Evolutionary conservation across 2,888 invertebrate genomes (phyloP), one percentile per base, ranked within the genome.

Genomic region (Amiota minor): DNA sequence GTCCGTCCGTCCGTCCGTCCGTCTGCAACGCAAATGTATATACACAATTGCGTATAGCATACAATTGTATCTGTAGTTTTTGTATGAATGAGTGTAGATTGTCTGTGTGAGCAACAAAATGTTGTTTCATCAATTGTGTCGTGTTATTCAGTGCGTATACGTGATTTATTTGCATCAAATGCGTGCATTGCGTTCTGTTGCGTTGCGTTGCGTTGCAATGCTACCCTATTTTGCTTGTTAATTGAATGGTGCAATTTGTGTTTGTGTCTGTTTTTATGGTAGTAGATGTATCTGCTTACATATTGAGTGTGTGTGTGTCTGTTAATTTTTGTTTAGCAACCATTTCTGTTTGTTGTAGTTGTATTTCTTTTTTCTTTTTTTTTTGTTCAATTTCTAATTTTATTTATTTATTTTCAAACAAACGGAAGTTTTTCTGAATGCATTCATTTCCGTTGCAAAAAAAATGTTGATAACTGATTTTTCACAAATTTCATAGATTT

Each of bases 101-200:
- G 35, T 35, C 6, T 35, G 35, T 35, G 35, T 35, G n/a, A n/a
- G 2, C 35, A 35, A 35, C 35, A 35, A 35, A 35, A 35, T 35
- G 35, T 35, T 35, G 35, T 35, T 35, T 35, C 35, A 53, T 53
- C 53, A n/a, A 16, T 53, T 53, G 53, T 35, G 35, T 35, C 35
- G 35, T 16, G 12, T 53, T 53, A 9, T 70, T 70, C 77, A 71
- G 61, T 69, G 76, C 82, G 81, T 75, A 80, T 84, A 79, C 75
- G 80, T 79, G 78, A 84, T 84, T 77, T 80, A 78, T 71, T 35
- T 8, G 62, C 12, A 59, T 59, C 20, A 11, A 53, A 20, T 59
- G 59, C 18, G 23, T 20, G 16, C 59, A 16, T 12, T 14, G n/a
- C 53, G 14, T 14, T 35, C 4, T 8, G 23, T 23, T 23, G 23